phyloP scores from a whole-genome alignment of 2,888 invertebrate genomes.

The Eupithecia subfuscata region DNA sequence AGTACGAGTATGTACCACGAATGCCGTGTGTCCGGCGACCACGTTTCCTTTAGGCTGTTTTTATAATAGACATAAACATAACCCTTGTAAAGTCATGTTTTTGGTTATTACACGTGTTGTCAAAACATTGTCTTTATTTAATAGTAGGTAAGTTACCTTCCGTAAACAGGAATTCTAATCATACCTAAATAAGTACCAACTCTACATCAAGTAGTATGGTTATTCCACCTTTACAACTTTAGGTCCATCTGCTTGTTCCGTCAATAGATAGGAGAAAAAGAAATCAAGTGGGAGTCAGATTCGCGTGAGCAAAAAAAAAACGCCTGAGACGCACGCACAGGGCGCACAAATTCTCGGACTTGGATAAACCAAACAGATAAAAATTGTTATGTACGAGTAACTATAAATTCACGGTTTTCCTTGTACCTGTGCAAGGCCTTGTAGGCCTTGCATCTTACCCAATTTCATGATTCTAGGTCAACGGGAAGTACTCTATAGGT shows the following conservation, averaged over 20 bases:
- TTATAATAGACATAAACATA: conserved; percentile 19
- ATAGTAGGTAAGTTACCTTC: conserved; percentile 6
- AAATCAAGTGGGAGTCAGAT: background rate
- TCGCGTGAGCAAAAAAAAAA: background rate
- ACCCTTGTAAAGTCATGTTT: conserved; percentile 16
- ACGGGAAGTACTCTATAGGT: background rate
- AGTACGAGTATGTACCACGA: background rate
- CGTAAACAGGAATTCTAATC: conserved; percentile 10
- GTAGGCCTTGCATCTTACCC: background rate
- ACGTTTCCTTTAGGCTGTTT: conserved; percentile 27
- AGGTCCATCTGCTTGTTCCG: background rate
- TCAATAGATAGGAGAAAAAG: background rate
- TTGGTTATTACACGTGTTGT: conserved; percentile 18
- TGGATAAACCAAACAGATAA: too few relatives aligned
- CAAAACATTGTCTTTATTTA: conserved; percentile 19
- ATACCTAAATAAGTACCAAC: background rate
- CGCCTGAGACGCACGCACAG: background rate
- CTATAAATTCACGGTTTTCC: too few relatives aligned
- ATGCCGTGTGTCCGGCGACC: background rate
- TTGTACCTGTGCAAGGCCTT: background rate
- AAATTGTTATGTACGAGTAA: too few relatives aligned
- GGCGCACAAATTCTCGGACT: background rate
- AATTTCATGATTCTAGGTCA: background rate
- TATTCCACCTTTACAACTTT: background rate
- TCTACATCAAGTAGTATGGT: background rate